phyloP scores from a whole-genome alignment of 2,888 invertebrate species.

The Melanostoma scalare region DNA sequence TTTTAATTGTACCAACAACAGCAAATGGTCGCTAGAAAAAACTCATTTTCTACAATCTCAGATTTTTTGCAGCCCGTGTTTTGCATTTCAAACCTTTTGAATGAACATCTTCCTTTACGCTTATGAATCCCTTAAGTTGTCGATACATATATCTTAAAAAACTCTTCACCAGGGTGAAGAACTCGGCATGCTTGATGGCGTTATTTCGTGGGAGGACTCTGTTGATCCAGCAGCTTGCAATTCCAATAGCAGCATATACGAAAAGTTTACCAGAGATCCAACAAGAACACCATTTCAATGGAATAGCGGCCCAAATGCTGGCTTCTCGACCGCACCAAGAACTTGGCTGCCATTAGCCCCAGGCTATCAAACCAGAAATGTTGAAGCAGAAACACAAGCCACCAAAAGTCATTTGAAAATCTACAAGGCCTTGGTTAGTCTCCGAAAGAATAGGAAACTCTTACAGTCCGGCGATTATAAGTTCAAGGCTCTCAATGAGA shows the following conservation, averaged over 20 bases:
- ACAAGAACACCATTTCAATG: conserved; percentile 86
- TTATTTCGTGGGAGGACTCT: conserved; percentile 85
- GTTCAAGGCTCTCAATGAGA: too few species aligned
- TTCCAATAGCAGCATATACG: conserved; percentile 85
- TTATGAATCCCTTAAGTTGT: too few species aligned
- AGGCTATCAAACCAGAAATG: conserved; percentile 80
- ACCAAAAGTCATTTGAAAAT: conserved; percentile 84
- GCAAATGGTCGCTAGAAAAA: too few species aligned
- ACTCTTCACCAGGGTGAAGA: conserved; percentile 88
- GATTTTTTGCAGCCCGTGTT: too few species aligned
- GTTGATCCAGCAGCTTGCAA: conserved; percentile 86
- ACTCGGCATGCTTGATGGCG: conserved; percentile 88
- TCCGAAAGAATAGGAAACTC: too few species aligned
- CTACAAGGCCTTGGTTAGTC: conserved; percentile 80
- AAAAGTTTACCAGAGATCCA: conserved; percentile 84
- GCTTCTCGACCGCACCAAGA: conserved; percentile 78
- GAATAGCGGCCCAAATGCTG: conserved; percentile 81
- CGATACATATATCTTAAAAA: too few species aligned
- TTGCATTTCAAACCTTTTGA: too few species aligned
- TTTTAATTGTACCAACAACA: too few species aligned
- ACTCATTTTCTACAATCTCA: too few species aligned
- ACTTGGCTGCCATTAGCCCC: conserved; percentile 79
- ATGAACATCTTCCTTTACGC: too few species aligned
- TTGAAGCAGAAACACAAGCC: conserved; percentile 81
- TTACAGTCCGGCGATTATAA: too few species aligned